These are phyloP conservation scores for Oxystoma pomonae DNA, from an alignment of 2,888 invertebrate species.

Conservation along the genomic window DNA sequence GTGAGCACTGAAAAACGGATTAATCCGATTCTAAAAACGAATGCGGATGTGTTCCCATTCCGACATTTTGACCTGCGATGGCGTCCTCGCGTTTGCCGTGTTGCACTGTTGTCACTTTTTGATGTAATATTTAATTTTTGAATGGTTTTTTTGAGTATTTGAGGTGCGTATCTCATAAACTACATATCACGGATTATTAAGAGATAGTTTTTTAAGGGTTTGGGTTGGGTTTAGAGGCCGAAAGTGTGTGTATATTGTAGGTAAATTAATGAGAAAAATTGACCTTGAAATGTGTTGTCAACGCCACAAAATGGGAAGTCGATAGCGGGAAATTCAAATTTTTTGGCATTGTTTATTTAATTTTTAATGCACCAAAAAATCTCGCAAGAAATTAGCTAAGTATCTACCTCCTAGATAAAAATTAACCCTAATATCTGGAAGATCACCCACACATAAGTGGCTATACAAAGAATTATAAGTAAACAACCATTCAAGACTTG, in stretches of 20 bases:
- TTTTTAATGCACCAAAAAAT: neutral
- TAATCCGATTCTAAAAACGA: neutral
- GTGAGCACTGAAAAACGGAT: neutral
- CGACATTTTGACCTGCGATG: neutral
- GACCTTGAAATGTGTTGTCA: constrained; percentile 47
- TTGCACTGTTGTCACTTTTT: constrained; percentile 50
- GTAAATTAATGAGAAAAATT: constrained; percentile 30
- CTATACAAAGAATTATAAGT: too few relatives aligned
- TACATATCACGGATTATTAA: constrained; percentile 2
- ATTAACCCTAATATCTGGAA: too few relatives aligned
- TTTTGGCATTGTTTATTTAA: neutral
- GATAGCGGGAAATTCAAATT: constrained; percentile 37
- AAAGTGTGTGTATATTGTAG: constrained; percentile 7
- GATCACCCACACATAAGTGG: too few relatives aligned
- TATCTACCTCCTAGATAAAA: too few relatives aligned
- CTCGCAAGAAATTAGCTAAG: neutral
- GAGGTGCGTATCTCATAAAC: neutral
- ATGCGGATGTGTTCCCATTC: neutral
- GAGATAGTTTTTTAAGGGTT: constrained; percentile 7
- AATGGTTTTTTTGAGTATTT: constrained; percentile 21
- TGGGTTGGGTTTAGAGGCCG: neutral
- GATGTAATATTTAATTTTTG: constrained; percentile 36
- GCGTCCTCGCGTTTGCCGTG: constrained; percentile 28
- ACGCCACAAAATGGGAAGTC: constrained; percentile 34
- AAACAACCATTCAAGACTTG: too few relatives aligned